A percentile compares a stretch with the other conserved stretches of the same genome.
phyloP scores from a whole-genome alignment of 2,888 invertebrate species.

The Eretmocerus hayati region DNA sequence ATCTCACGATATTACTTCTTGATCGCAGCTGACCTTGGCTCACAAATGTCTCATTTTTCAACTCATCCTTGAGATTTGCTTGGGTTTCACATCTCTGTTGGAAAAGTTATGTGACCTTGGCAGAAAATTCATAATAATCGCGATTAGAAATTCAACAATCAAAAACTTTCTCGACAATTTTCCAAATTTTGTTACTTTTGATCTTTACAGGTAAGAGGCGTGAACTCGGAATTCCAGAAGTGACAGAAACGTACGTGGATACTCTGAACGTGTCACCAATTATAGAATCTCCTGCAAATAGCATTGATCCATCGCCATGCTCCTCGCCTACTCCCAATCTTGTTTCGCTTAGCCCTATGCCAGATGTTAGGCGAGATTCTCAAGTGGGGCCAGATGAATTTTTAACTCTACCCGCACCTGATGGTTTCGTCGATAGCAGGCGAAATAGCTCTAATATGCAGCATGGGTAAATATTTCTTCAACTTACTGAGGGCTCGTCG shows the following conservation, averaged over 20 bases:
- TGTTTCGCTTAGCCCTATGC: conserved; percentile 61
- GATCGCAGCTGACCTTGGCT: no score
- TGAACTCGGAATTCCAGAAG: conserved; percentile 29
- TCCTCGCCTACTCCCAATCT: conserved; percentile 53
- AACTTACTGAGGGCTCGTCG: background rate
- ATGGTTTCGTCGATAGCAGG: conserved; percentile 76
- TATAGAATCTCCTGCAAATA: conserved; percentile 39
- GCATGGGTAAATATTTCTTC: conserved; percentile 27
- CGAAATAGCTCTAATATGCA: conserved; percentile 47
- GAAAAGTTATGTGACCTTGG: no score
- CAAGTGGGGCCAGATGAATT: conserved; percentile 50
- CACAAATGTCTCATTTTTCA: no score
- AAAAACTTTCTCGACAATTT: background rate
- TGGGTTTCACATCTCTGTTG: no score
- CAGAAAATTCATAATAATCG: no score
- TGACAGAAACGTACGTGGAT: conserved; percentile 26
- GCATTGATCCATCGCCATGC: conserved; percentile 48
- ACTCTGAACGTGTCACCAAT: conserved; percentile 40
- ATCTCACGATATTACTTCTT: no score
- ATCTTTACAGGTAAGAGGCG: conserved; percentile 22
- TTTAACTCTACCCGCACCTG: conserved; percentile 65
- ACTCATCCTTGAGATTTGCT: no score
- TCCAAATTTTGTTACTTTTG: no score
- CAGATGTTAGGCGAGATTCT: conserved; percentile 58
- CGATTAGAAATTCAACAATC: background rate